Conservation (phyloP, 2,888 invertebrate genomes). For the Cephalotes varians region DNA sequence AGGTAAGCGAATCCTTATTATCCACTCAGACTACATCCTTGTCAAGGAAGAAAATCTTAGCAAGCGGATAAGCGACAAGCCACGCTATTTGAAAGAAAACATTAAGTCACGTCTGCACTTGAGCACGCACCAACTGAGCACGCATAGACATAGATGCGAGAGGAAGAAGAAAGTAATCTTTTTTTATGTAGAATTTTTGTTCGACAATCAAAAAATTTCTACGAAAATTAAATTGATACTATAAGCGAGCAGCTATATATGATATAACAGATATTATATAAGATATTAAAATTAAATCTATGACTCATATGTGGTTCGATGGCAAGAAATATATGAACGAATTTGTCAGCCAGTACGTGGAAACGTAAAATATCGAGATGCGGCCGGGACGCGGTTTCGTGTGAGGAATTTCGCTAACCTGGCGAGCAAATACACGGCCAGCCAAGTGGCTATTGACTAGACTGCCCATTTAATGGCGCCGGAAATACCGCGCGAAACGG, state of each 20-base stretch:
- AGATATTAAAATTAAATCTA: not conserved
- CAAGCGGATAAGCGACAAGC: slow-evolving; percentile 36
- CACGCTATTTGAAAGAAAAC: slow-evolving; percentile 38
- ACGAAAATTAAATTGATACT: not conserved
- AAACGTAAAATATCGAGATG: slow-evolving; percentile 48
- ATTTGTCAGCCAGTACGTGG: slow-evolving; percentile 35
- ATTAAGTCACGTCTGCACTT: slow-evolving; percentile 28
- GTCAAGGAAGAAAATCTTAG: slow-evolving; percentile 46
- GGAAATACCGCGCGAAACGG: slow-evolving; percentile 71
- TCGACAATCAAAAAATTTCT: not conserved
- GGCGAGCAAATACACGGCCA: slow-evolving; percentile 63
- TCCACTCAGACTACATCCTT: slow-evolving; percentile 51
- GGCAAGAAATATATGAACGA: not conserved
- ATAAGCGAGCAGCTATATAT: not conserved
- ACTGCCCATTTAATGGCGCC: slow-evolving; percentile 72
- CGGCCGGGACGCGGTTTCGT: slow-evolving; percentile 50
- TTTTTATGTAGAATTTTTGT: not conserved
- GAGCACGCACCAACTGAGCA: slow-evolving; percentile 10
- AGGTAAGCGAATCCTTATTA: slow-evolving; percentile 49
- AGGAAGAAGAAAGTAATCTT: slow-evolving; percentile 7
- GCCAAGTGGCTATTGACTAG: slow-evolving; percentile 70
- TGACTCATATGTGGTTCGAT: not conserved
- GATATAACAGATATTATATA: not conserved
- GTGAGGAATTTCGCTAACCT: slow-evolving; percentile 71
- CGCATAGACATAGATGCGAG: not conserved